Evolutionary conservation across 2,888 invertebrate genomes (phyloP).

Genomic region (Electrophaes corylata): DNA sequence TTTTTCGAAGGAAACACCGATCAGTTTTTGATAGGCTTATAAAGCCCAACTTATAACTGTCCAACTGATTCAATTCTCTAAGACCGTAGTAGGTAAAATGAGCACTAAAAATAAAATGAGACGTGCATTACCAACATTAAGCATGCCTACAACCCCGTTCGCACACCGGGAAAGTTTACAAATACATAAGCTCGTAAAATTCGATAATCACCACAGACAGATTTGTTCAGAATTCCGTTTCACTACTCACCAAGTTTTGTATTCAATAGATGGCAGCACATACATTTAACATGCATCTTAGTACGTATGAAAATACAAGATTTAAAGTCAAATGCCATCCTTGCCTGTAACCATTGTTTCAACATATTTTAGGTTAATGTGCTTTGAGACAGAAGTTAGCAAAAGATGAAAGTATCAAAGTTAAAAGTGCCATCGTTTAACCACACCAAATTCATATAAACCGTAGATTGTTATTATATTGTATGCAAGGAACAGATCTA

Average conservation of each 20-base stretch:
- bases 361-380: slow-evolving; percentile 13
- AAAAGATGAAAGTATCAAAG: not conserved
- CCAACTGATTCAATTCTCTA: not conserved
- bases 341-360: slow-evolving; percentile 5
- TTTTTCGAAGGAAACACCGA: not conserved
- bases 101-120: slow-evolving; percentile 30
- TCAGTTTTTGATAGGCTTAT: not conserved
- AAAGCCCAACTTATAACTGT: not conserved
- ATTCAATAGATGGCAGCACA: slow-evolving; percentile 3
- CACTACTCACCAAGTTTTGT: slow-evolving; percentile 23
- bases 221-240: slow-evolving; percentile 53
- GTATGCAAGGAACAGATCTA: not conserved
- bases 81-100: not conserved
- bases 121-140: slow-evolving; percentile 64
- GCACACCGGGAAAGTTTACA: slow-evolving; percentile 76
- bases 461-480: not conserved
- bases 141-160: slow-evolving; percentile 42
- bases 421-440: not conserved
- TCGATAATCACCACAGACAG: slow-evolving; percentile 82
- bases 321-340: not conserved
- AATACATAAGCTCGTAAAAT: slow-evolving; percentile 77
- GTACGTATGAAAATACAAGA: not conserved
- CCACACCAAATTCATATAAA: not conserved
- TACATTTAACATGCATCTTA: not conserved
- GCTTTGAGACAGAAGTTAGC: not conserved